These are phyloP conservation scores for Macrosoma leucophasiata DNA, from an alignment of 2,888 invertebrate genomes.

Conservation along the genomic window DNA sequence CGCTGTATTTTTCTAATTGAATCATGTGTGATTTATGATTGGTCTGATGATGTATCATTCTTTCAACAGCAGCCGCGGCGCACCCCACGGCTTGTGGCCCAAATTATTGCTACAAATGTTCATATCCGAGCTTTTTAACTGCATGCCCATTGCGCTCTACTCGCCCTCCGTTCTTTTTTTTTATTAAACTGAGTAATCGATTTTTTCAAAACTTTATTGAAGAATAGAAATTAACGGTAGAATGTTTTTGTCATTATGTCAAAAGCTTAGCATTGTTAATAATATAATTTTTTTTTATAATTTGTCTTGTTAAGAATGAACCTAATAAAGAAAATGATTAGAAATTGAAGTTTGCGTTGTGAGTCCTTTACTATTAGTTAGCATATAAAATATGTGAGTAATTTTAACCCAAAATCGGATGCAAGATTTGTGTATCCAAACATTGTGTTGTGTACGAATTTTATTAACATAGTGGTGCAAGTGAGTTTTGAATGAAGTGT, in stretches of 20 bases:
- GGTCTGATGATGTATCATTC: slow-evolving; percentile 75
- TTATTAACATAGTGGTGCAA: too few species aligned
- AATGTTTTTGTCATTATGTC: slow-evolving; percentile 24
- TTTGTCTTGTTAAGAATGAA: too few species aligned
- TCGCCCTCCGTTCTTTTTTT: slow-evolving; percentile 51
- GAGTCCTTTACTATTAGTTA: too few species aligned
- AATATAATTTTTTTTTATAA: too few species aligned
- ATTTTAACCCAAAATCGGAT: slow-evolving; percentile 19
- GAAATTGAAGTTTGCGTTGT: too few species aligned
- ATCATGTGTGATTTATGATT: slow-evolving; percentile 75
- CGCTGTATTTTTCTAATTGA: slow-evolving; percentile 73
- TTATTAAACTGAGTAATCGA: slow-evolving; percentile 55
- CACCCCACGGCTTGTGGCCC: slow-evolving; percentile 65
- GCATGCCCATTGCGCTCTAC: slow-evolving; percentile 40
- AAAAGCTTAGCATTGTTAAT: too few species aligned
- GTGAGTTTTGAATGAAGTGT: too few species aligned
- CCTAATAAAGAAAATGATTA: too few species aligned
- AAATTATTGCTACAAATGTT: slow-evolving; percentile 72
- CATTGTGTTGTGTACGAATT: slow-evolving; percentile 13
- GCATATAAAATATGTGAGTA: too few species aligned
- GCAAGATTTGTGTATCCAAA: slow-evolving; percentile 16
- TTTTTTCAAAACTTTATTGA: slow-evolving; percentile 38
- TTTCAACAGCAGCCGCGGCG: slow-evolving; percentile 70
- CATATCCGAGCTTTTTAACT: slow-evolving; percentile 65
- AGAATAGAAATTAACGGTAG: slow-evolving; percentile 28